Evolutionary conservation across 2,888 invertebrate species (phyloP), one percentile per base, ranked within the genome.

Genomic region (Pterostichus niger): DNA sequence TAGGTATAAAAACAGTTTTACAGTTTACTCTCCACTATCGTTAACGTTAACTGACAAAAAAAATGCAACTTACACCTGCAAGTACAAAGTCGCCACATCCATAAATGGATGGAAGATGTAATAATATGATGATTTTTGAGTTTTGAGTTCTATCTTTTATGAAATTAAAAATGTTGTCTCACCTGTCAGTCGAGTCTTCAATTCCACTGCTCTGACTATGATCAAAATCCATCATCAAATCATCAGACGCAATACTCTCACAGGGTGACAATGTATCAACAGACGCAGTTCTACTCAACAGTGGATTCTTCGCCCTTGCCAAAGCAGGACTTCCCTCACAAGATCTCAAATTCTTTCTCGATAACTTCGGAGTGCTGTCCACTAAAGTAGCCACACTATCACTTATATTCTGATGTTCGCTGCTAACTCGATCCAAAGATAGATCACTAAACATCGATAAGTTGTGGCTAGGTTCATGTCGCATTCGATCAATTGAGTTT

Each of bases 161-260:
- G 24, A 24, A 24, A 24, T 24, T 24, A 24, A 24, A 24, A 24
- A 24, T 24, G 2, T 61, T 61, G 24, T 9, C 85, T 85, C 87
- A 88, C 88, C 87, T 88, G 85, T 90, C 90, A 91, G 91, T 92
- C 90, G 91, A 91, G 90, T 90, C 92, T 90, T 89, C 92, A 90
- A 87, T 90, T 89, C 89, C 89, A 84, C 89, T 90, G 77, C 89
- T 89, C 80, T 89, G 89, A 84, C 89, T 90, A 54, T 88, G 91
- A 86, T 96, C 96, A 87, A 94, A 96, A 90, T 97, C 96, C 93
- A 96, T 93, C 94, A 97, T 97, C 84, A 96, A 92, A 89, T 97
- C 97, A 87, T 97, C 97, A 5, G 96, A 96, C 54, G 95, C 95
- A 83, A 97, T 94, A 86, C 96, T 96, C 85, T 95, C 94, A 86